A percentile compares a stretch with the other conserved stretches of the same genome.
phyloP scores from a whole-genome alignment of 2,113 vertebrate species.

The Forbesichthys papilliferus region DNA sequence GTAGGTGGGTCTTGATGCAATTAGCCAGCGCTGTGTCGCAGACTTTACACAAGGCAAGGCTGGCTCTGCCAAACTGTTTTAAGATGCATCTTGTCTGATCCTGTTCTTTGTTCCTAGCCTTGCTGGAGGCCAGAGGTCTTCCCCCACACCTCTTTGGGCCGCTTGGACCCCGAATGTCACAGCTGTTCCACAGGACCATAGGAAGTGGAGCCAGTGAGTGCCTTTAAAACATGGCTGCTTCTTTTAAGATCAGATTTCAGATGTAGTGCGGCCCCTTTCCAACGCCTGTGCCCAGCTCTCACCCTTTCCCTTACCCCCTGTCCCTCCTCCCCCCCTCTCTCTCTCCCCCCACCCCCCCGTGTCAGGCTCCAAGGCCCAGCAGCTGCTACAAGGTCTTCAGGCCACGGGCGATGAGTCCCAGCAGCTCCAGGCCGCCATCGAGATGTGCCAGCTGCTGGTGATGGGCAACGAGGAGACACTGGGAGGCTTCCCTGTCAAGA shows the following conservation, averaged over 20 bases:
- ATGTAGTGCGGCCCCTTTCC: not conserved
- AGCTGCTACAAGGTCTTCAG: conserved; percentile 96
- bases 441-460: conserved; percentile 98
- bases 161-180: conserved; percentile 97
- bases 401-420: conserved; percentile 96
- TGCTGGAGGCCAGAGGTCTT: conserved; percentile 97
- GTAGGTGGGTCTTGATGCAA: too few species aligned
- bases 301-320: too few species aligned
- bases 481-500: conserved; percentile 98
- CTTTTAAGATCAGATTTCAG: not conserved
- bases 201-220: conserved; percentile 98
- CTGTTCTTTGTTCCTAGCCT: conserved; percentile 73
- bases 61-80: too few species aligned
- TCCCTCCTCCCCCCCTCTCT: too few species aligned
- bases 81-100: not conserved
- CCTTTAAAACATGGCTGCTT: not conserved
- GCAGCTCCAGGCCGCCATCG: conserved; percentile 96
- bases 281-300: not conserved
- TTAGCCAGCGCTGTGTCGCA: too few species aligned
- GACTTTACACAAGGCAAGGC: too few species aligned
- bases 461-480: conserved; percentile 99
- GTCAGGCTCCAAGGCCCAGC: conserved; percentile 96
- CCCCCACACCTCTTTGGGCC: conserved; percentile 98
- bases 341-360: not conserved
- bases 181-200: conserved; percentile 99